Evolutionary conservation across 2,113 vertebrate genomes (phyloP), one percentile per base, ranked within the genome.

Genomic region (Psilopogon haemacephalus): DNA sequence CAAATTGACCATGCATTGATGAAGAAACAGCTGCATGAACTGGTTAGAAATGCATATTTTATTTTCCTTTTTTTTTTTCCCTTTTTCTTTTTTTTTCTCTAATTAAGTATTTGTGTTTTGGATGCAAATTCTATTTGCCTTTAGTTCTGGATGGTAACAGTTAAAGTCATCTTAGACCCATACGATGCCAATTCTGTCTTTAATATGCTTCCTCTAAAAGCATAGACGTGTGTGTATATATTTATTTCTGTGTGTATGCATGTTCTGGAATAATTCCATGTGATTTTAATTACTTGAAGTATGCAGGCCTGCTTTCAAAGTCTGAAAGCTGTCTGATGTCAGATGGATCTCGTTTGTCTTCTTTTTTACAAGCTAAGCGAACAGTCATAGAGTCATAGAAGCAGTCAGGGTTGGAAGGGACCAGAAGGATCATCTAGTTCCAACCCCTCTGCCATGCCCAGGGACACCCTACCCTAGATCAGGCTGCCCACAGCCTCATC

Each of bases 41-140:
- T 50, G 88, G 96, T 97, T 86, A 97, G 97, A 96, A 92, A 83
- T 74, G n/a, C 58, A 1, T 40, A 16, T 44, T 44, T 44, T 2
- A 40, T 24, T 11, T 1, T 16, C 18, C 18, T 20, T 33, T 2
- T 48, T 32, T 7, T 1, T 21, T 62, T 2, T n/a, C n/a, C n/a
- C 40, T 30, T 12, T 1, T 13, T 44, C 21, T 18, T 35, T 2
- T 46, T 30, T 9, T 1, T 23, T 38, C 16, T 62, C 15, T 32
- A 50, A 83, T 26, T 4, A 20, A 73, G 5, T 54, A 27, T 55
- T 75, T 60, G 8, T 59, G 15, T 0, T 76, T 74, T 65, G 18
- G 30, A 19, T 28, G 15, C 8, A 0, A 12, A 46, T 65, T 58
- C 70, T 54, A 33, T 74, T 84, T 65, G 32, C 12, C 28, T 54